These are phyloP conservation scores for Lanius ludovicianus DNA, from an alignment of 2,113 vertebrate genomes.

Conservation along the genomic window DNA sequence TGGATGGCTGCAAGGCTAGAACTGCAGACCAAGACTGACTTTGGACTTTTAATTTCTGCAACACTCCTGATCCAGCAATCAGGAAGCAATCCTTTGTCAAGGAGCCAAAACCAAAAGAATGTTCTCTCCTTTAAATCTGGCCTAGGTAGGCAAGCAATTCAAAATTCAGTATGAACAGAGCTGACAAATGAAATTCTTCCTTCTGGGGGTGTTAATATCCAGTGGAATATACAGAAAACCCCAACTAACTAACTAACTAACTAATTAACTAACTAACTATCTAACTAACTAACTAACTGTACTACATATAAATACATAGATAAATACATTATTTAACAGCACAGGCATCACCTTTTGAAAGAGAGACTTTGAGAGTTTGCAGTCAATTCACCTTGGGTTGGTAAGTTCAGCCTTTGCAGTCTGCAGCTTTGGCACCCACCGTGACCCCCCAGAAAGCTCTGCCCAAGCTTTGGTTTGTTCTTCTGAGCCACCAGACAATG, in stretches of 20 bases:
- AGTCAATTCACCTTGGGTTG: not conserved
- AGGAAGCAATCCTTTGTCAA: not conserved
- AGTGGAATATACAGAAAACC: not conserved
- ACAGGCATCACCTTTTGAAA: not conserved
- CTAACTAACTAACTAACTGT: too few relatives aligned
- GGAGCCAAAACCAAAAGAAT: not conserved
- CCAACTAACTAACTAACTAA: too few relatives aligned
- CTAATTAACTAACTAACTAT: too few relatives aligned
- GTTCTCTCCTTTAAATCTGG: not conserved
- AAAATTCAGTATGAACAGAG: not conserved
- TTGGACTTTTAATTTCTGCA: not conserved
- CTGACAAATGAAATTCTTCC: not conserved
- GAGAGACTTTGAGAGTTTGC: not conserved
- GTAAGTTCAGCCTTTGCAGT: not conserved
- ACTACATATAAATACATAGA: not conserved
- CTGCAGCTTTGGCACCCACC: not conserved
- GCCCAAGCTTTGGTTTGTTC: not conserved
- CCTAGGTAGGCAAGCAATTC: not conserved
- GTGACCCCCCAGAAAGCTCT: not conserved
- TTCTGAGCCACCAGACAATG: not conserved
- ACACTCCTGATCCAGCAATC: not conserved
- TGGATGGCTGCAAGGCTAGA: not conserved
- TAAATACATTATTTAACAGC: not conserved
- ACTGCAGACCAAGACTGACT: not conserved
- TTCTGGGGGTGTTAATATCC: not conserved